phyloP scores from a whole-genome alignment of 2,888 invertebrate species.

The Morpho helenor region DNA sequence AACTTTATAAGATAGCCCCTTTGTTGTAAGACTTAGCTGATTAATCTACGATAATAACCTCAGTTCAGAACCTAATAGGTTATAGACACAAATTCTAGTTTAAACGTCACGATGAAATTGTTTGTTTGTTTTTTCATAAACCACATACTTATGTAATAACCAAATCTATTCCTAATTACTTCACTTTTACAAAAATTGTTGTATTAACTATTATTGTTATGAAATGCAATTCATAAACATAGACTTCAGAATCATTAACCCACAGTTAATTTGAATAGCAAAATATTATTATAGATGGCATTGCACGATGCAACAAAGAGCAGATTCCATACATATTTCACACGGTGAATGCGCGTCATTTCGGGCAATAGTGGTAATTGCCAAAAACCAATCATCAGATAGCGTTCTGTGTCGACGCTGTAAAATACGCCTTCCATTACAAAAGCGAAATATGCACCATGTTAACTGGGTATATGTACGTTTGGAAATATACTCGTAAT shows the following conservation, averaged over 20 bases:
- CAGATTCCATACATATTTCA: constrained; percentile 75
- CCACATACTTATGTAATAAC: too few relatives aligned
- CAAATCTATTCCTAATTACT: too few relatives aligned
- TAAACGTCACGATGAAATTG: too few relatives aligned
- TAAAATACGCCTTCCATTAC: constrained; percentile 76
- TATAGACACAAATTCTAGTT: too few relatives aligned
- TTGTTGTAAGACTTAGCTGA: too few relatives aligned
- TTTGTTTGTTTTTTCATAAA: too few relatives aligned
- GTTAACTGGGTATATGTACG: constrained; percentile 17
- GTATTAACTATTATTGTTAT: background rate
- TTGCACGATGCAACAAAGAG: constrained; percentile 56
- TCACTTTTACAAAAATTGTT: background rate
- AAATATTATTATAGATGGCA: constrained; percentile 24
- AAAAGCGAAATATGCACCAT: constrained; percentile 43
- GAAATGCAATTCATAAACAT: constrained; percentile 1
- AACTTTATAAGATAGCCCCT: too few relatives aligned
- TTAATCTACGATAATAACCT: too few relatives aligned
- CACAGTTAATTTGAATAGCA: constrained; percentile 26
- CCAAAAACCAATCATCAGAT: constrained; percentile 80
- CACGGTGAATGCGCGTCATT: constrained; percentile 75
- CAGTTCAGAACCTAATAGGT: too few relatives aligned
- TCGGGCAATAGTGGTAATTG: constrained; percentile 77
- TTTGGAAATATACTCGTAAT: background rate
- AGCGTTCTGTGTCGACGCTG: constrained; percentile 66
- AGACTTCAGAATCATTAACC: constrained; percentile 11